Evolutionary conservation across 2,113 vertebrate genomes (phyloP).

Genomic region (Rana temporaria): DNA sequence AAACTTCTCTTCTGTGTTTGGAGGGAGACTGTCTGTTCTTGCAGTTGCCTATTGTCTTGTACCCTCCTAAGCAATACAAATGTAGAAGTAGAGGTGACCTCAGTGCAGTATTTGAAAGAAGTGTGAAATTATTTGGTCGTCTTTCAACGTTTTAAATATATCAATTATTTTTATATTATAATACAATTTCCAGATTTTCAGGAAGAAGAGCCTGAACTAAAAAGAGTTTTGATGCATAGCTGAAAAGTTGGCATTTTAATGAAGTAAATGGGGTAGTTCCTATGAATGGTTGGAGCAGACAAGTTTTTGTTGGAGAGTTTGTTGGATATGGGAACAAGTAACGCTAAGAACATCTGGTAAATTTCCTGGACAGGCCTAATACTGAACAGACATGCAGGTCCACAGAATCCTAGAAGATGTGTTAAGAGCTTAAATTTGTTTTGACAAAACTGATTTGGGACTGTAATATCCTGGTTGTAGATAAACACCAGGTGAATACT

Average conservation of each 20-base stretch:
- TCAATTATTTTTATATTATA: no score
- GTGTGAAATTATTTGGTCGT: no score
- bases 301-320: conserved; percentile 51
- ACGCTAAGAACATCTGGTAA: conserved; percentile 58
- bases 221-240: not conserved
- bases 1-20: no score
- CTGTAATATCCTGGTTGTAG: conserved; percentile 52
- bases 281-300: conserved; percentile 39
- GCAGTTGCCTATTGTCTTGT: no score
- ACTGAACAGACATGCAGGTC: conserved; percentile 34
- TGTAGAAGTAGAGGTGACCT: no score
- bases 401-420: conserved; percentile 51
- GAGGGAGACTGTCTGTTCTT: no score
- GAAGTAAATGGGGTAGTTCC: conserved; percentile 17
- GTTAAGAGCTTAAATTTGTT: conserved; percentile 60
- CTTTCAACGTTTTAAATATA: no score
- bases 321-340: conserved; percentile 35
- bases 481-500: conserved; percentile 61
- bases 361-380: conserved; percentile 50
- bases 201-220: not conserved
- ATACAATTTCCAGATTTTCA: no score
- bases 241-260: conserved; percentile 30
- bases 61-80: no score
- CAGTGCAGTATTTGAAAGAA: no score
- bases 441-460: conserved; percentile 60